Evolutionary conservation across 1,140 invertebrate genomes (phyloP).

Genomic region (Laupala kohalensis): DNA sequence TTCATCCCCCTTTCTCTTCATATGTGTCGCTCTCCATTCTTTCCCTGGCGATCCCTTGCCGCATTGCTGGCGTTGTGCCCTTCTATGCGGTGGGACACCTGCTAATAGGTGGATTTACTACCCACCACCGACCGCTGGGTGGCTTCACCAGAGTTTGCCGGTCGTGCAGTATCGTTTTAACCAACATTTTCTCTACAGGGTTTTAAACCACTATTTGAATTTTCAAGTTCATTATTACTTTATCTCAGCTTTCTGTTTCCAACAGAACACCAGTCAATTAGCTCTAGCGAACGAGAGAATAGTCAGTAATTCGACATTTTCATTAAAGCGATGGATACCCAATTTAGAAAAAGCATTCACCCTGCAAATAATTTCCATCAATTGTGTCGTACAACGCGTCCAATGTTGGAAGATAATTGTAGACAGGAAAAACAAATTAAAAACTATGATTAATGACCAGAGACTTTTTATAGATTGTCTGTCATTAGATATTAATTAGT

Average conservation of each 20-base stretch:
- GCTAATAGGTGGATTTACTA: background rate
- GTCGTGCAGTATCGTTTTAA: background rate
- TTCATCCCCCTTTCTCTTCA: background rate
- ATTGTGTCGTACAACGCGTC: no score
- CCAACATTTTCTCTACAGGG: background rate
- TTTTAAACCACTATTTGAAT: background rate
- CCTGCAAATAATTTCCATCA: background rate
- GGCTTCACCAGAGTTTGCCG: background rate
- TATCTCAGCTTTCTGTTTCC: background rate
- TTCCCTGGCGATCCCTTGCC: no score
- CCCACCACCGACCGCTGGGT: no score
- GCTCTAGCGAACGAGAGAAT: background rate
- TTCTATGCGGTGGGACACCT: background rate
- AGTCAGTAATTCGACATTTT: background rate
- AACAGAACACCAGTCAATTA: background rate
- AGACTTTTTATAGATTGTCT: no score
- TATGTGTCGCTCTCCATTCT: background rate
- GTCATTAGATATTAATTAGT: no score
- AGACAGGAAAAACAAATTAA: no score
- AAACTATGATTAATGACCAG: no score
- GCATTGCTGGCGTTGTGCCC: no score
- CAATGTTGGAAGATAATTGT: no score
- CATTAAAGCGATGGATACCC: background rate
- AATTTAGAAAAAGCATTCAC: background rate
- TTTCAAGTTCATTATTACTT: background rate